Conservation (phyloP, 1,140 invertebrate species). For the Apis laboriosa region DNA sequence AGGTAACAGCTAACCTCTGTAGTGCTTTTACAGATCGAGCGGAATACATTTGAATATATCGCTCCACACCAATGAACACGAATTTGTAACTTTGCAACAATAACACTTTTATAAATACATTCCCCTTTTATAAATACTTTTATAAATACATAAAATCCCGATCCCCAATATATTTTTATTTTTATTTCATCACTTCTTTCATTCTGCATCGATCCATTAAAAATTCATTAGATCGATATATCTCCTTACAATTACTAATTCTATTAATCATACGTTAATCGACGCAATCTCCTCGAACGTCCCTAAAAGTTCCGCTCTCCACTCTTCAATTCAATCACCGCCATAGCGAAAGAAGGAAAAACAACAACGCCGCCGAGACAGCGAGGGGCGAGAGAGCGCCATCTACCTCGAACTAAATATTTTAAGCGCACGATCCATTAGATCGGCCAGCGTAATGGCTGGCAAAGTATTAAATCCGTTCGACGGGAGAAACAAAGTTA, state of each 20-base stretch:
- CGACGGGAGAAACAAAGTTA: conserved; percentile 56
- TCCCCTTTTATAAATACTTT: no score
- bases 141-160: no score
- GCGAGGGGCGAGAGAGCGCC: no score
- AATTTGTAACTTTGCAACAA: background rate
- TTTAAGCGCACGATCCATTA: conserved; percentile 16
- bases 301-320: background rate
- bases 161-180: no score
- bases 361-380: background rate
- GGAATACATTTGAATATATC: background rate
- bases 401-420: background rate
- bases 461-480: conserved; percentile 55
- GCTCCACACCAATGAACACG: background rate
- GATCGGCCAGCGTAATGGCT: conserved; percentile 35
- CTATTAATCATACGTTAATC: background rate
- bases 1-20: conserved; percentile 9
- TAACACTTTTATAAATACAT: no score
- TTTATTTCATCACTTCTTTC: no score
- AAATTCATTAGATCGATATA: no score
- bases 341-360: conserved; percentile 8
- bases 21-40: no score
- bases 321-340: conserved; percentile 14
- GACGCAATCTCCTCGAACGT: background rate
- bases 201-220: no score
- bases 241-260: background rate